These are phyloP conservation scores for Isaurus tuberculatus DNA, from an alignment of 92 coral and sea anemone species.

Conservation along the genomic window DNA sequence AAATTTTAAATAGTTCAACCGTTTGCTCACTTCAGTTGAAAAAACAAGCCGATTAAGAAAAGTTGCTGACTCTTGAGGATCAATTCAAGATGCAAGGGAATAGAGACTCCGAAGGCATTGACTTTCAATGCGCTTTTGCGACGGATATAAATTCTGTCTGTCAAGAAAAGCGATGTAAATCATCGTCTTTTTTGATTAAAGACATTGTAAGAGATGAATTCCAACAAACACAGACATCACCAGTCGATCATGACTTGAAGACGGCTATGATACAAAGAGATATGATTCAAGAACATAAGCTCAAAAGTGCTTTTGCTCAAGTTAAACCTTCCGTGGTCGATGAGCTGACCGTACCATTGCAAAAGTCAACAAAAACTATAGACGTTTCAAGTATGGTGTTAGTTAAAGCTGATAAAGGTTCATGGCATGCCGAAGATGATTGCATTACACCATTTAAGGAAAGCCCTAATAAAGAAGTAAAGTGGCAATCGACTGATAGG, in stretches of 20 bases:
- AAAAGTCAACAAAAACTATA: background rate
- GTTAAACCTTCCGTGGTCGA: background rate
- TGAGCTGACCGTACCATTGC: background rate
- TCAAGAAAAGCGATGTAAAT: conserved; percentile 3
- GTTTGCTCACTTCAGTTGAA: background rate
- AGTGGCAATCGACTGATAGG: background rate
- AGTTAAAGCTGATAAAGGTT: background rate
- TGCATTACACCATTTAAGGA: background rate
- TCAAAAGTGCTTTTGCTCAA: background rate
- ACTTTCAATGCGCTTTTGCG: background rate
- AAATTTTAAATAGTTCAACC: conserved; percentile 28
- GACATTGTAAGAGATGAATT: background rate
- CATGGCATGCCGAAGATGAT: background rate
- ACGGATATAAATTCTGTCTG: background rate
- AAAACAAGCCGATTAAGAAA: background rate
- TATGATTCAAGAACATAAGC: background rate
- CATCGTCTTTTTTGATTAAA: conserved; percentile 28
- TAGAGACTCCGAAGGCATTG: background rate
- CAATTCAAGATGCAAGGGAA: background rate
- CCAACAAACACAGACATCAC: background rate
- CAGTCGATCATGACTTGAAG: background rate
- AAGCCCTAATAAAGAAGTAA: background rate
- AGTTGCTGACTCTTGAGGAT: background rate
- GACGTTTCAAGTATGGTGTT: background rate
- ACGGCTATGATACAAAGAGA: background rate